Evolutionary conservation across 2,797 vertebrate genomes (phyloP).

Genomic region (Cygnus olor): DNA sequence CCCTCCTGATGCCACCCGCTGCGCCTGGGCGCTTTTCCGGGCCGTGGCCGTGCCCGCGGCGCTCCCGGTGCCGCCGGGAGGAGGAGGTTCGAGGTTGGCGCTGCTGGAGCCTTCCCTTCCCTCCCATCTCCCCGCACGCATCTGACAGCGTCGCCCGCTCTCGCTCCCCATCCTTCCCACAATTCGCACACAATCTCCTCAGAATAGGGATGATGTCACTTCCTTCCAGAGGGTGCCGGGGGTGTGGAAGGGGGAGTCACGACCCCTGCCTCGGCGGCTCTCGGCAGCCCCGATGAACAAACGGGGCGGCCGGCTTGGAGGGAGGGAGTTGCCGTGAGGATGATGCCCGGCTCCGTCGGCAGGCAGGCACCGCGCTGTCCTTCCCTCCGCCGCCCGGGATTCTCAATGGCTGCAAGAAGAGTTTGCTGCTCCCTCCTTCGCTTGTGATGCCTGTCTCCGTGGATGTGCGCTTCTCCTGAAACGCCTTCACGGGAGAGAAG

Average conservation of each 20-base stretch:
- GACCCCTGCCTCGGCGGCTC: constrained; percentile 48
- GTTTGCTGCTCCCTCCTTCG: constrained; percentile 47
- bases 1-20: background rate
- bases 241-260: constrained; percentile 68
- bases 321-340: background rate
- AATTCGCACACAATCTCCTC: constrained; percentile 65
- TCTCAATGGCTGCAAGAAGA: constrained; percentile 51
- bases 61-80: background rate
- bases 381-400: background rate
- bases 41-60: accelerated
- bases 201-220: constrained; percentile 78
- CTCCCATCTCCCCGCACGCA: background rate
- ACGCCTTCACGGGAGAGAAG: constrained; percentile 39
- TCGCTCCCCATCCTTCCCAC: constrained; percentile 63
- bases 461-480: constrained; percentile 48
- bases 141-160: constrained; percentile 6
- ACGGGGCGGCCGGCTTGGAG: background rate
- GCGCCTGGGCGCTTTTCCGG: no score
- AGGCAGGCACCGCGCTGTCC: background rate
- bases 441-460: constrained; percentile 17
- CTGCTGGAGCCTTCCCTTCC: background rate
- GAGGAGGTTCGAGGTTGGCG: background rate
- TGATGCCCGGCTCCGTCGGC: background rate
- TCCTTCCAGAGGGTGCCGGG: constrained; percentile 68
- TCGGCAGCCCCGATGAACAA: background rate